A percentile compares a stretch with the other conserved stretches of the same genome.
Evolutionary conservation across 2,888 invertebrate genomes (phyloP).

Genomic region (Sussaba pulchella): DNA sequence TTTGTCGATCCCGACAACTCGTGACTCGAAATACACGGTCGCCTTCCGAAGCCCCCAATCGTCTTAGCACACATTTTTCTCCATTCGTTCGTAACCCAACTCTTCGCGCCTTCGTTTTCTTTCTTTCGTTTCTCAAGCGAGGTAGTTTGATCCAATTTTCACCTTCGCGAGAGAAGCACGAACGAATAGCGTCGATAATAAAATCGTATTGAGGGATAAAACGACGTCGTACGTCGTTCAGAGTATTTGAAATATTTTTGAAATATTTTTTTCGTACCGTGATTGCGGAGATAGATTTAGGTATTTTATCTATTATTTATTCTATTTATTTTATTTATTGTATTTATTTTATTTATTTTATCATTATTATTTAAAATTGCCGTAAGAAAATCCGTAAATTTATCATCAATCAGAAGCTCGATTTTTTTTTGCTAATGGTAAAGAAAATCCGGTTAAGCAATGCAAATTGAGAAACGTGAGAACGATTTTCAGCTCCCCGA

Average conservation of each 20-base stretch:
- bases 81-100: conserved; percentile 5
- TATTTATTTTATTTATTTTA: too few species aligned
- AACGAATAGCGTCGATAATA: conserved; percentile 39
- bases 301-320: too few species aligned
- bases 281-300: too few species aligned
- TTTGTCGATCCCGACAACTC: conserved; percentile 76
- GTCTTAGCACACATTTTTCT: conserved; percentile 57
- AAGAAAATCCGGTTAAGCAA: background rate
- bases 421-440: background rate
- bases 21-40: conserved; percentile 71
- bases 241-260: background rate
- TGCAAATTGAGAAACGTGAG: background rate
- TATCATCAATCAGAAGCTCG: background rate
- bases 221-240: background rate
- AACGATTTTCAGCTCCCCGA: background rate
- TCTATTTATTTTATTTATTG: too few species aligned
- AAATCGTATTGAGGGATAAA: conserved; percentile 49
- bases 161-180: background rate
- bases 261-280: too few species aligned
- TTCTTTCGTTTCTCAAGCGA: background rate
- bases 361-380: too few species aligned
- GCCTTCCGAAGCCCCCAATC: conserved; percentile 30
- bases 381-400: background rate
- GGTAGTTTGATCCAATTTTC: conserved; percentile 41
- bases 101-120: background rate